These are phyloP conservation scores for Drosophila fulvimacula DNA, from an alignment of 2,888 invertebrate genomes.

Conservation along the genomic window DNA sequence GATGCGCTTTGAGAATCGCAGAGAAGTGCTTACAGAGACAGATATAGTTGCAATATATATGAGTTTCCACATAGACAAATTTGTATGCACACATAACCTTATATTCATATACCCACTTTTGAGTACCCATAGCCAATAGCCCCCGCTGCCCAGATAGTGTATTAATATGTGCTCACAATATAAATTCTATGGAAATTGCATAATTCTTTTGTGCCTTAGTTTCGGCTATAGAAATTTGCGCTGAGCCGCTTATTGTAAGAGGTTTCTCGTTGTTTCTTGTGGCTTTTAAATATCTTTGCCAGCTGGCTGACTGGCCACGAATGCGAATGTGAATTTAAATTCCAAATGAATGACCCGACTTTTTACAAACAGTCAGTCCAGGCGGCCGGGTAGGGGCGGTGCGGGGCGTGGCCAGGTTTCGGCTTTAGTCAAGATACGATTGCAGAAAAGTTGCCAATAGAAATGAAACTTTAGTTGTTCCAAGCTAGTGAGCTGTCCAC, in stretches of 20 bases:
- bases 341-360: conserved; percentile 26
- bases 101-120: neutral
- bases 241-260: conserved; percentile 57
- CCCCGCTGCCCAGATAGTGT: neutral
- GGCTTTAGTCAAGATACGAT: conserved; percentile 9
- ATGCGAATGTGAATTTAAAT: conserved; percentile 10
- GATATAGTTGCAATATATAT: too few relatives aligned
- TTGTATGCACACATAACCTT: neutral
- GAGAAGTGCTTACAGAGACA: too few relatives aligned
- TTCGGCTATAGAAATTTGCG: conserved; percentile 27
- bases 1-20: neutral
- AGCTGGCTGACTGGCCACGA: conserved; percentile 32
- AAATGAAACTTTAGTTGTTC: conserved; percentile 17
- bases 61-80: too few relatives aligned
- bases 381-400: too few relatives aligned
- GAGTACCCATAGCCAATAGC: neutral
- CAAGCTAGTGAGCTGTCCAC: conserved; percentile 20
- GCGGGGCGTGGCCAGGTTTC: neutral
- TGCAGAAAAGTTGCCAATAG: conserved; percentile 21
- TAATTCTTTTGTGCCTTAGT: conserved; percentile 42
- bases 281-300: conserved; percentile 39
- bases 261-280: conserved; percentile 13
- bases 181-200: conserved; percentile 38
- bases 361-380: neutral
- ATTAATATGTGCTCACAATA: conserved; percentile 13